phyloP scores from a whole-genome alignment of 2,113 vertebrate species.

The Mirounga angustirostris region DNA sequence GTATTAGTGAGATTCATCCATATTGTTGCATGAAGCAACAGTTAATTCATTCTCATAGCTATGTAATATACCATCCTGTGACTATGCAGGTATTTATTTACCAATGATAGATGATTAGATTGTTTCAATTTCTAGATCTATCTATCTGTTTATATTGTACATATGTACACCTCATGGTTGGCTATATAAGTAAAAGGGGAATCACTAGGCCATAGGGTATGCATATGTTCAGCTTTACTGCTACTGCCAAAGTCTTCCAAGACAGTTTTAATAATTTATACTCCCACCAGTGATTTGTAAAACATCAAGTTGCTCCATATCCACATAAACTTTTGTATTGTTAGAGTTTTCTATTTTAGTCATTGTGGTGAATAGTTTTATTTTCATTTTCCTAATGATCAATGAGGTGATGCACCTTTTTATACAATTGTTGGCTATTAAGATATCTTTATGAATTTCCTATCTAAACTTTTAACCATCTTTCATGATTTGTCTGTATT shows the following conservation, averaged over 20 bases:
- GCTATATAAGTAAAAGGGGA: background rate
- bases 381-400: background rate
- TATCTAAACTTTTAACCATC: background rate
- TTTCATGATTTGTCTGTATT: background rate
- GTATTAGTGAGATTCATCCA: background rate
- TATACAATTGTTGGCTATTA: background rate
- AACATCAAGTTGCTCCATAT: background rate
- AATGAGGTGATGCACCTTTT: background rate
- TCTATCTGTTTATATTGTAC: background rate
- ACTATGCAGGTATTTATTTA: background rate
- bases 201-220: background rate
- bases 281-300: background rate
- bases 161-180: background rate
- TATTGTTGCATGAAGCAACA: background rate
- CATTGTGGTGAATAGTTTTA: background rate
- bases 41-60: background rate
- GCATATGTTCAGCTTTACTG: background rate
- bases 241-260: background rate
- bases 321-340: background rate
- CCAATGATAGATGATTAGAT: background rate
- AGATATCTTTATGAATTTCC: background rate
- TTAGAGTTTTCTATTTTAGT: background rate
- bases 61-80: background rate
- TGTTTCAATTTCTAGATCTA: background rate
- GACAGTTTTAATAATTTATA: background rate